Conservation (phyloP, 2,113 vertebrate genomes). For the Anguilla japonica region DNA sequence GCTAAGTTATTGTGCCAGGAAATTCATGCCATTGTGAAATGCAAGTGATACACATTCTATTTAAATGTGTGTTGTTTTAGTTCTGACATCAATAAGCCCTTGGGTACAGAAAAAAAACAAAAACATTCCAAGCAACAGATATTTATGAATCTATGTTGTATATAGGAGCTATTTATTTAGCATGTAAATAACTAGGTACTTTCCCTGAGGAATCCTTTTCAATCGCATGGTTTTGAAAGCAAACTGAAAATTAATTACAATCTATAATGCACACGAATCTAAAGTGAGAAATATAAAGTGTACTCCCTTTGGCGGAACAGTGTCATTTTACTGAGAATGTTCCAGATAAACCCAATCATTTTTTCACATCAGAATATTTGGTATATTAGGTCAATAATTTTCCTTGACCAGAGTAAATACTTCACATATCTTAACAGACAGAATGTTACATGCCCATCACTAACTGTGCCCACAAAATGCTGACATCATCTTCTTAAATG, state of each 20-base stretch:
- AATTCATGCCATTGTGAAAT: neutral
- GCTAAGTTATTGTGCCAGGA: neutral
- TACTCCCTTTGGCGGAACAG: neutral
- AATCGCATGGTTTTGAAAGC: neutral
- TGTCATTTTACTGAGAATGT: neutral
- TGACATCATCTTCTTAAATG: neutral
- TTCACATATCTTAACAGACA: slow-evolving; percentile 59
- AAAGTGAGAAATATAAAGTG: neutral
- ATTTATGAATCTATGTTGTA: neutral
- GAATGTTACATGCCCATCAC: slow-evolving; percentile 40
- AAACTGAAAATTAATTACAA: neutral
- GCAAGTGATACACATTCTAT: neutral
- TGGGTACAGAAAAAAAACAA: too few relatives aligned
- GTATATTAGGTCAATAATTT: neutral
- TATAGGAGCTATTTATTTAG: neutral
- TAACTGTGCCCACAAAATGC: neutral
- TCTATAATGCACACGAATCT: neutral
- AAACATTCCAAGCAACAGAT: neutral
- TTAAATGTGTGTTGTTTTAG: neutral
- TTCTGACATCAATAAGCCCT: neutral
- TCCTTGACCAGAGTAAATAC: slow-evolving; percentile 59
- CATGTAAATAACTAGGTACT: neutral
- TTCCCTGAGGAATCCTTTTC: neutral
- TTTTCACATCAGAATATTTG: neutral
- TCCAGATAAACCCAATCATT: neutral